Percentiles rank a stretch among this genome's conserved stretches.
Conservation (phyloP, 1,140 invertebrate genomes). For the Apis laboriosa region DNA sequence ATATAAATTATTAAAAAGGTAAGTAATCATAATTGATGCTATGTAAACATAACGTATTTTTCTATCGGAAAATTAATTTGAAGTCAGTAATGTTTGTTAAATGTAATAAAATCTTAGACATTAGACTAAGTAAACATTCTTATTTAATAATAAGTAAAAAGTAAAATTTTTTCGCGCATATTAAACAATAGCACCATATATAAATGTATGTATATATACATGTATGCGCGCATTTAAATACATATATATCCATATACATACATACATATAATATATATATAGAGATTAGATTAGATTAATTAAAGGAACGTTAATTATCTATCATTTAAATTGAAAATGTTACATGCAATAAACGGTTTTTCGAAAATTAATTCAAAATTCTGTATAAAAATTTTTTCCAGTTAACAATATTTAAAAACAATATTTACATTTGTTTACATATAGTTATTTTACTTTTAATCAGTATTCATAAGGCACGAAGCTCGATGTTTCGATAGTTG, state of each 20-base stretch:
- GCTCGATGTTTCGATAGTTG: conserved; percentile 25
- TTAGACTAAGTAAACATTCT: not conserved
- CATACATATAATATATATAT: not conserved
- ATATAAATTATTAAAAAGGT: not conserved
- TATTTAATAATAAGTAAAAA: conserved; percentile 23
- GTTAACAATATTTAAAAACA: conserved; percentile 20
- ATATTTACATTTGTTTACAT: conserved; percentile 20
- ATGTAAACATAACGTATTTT: conserved; percentile 16
- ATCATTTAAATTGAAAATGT: not conserved
- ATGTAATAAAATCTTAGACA: conserved; percentile 24
- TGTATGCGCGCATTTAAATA: too few species aligned
- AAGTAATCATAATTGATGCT: conserved; percentile 12
- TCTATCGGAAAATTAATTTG: not conserved
- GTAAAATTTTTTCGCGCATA: conserved; percentile 4
- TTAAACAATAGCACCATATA: conserved; percentile 24
- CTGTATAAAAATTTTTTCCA: conserved; percentile 33
- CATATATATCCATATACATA: not conserved
- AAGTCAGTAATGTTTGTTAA: conserved; percentile 1
- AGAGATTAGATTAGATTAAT: not conserved
- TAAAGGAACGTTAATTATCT: conserved; percentile 19
- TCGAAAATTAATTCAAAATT: conserved; percentile 31
- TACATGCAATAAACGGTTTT: conserved; percentile 25
- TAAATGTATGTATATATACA: not conserved
- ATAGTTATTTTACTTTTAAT: conserved; percentile 21
- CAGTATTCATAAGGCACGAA: conserved; percentile 45